Conservation (phyloP, 2,888 invertebrate genomes). For the Lasioglossum figueresi region DNA sequence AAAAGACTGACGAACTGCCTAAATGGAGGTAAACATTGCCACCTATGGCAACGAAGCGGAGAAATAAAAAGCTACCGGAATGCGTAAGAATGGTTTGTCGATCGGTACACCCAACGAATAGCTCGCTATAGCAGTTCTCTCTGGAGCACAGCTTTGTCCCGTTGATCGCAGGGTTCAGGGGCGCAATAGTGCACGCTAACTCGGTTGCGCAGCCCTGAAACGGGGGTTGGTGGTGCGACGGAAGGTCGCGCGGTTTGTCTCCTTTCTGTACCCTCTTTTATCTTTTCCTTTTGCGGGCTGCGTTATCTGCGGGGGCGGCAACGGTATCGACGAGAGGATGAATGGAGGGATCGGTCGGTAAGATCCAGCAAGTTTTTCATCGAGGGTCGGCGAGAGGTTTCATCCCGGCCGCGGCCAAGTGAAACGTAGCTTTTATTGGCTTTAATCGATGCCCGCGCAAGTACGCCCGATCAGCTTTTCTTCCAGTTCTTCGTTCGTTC, state of each 20-base stretch:
- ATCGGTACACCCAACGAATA: background rate
- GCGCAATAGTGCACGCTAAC: slow-evolving; percentile 28
- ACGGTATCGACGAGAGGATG: slow-evolving; percentile 15
- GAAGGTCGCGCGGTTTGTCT: background rate
- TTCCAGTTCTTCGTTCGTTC: background rate
- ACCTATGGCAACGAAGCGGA: no score
- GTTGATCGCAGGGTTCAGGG: background rate
- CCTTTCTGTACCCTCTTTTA: slow-evolving; percentile 17
- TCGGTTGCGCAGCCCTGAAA: slow-evolving; percentile 16
- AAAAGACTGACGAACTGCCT: no score
- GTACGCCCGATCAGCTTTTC: background rate
- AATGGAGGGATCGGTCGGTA: slow-evolving; percentile 13
- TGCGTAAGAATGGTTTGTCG: background rate
- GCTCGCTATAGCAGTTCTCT: background rate
- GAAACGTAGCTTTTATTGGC: slow-evolving; percentile 40
- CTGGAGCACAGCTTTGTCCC: slow-evolving; percentile 16
- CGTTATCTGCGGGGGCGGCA: slow-evolving; percentile 4
- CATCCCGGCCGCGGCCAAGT: slow-evolving; percentile 8
- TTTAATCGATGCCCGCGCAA: slow-evolving; percentile 33
- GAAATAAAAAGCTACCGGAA: background rate
- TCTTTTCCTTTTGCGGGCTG: slow-evolving; percentile 16
- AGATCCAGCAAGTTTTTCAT: slow-evolving; percentile 19
- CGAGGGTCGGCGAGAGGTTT: slow-evolving; percentile 13
- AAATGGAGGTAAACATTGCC: no score
- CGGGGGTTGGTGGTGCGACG: background rate